These are phyloP conservation scores for Melanotaenia boesemani DNA, from an alignment of 2,797 vertebrate genomes.

Conservation along the genomic window DNA sequence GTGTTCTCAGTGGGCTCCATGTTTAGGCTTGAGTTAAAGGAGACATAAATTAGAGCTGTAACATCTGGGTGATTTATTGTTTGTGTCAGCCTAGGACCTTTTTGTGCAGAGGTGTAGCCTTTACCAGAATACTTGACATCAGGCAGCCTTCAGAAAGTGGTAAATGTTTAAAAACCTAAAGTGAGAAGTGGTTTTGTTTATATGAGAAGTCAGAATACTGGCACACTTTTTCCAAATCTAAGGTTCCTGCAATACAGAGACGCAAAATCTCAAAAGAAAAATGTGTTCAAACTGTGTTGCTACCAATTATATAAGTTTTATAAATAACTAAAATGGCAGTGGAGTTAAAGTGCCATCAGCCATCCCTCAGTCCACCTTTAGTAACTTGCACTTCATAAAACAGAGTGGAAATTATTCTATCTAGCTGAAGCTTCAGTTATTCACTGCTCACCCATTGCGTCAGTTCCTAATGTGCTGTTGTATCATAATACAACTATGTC, in stretches of 20 bases:
- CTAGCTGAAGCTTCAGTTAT: conserved; percentile 23
- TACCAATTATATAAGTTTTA: not conserved
- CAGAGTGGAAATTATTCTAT: conserved; percentile 45
- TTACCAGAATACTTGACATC: conserved; percentile 7
- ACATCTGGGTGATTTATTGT: not conserved
- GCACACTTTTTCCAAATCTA: not conserved
- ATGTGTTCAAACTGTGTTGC: not conserved
- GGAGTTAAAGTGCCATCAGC: conserved; percentile 16
- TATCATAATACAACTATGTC: conserved; percentile 19
- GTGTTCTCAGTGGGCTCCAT: not conserved
- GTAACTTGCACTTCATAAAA: conserved; percentile 46
- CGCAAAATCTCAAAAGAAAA: not conserved
- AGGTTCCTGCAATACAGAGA: not conserved
- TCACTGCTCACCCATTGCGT: conserved; percentile 26
- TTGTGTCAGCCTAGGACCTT: not conserved
- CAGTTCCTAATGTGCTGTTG: conserved; percentile 17
- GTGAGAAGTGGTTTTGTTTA: not conserved
- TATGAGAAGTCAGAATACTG: not conserved
- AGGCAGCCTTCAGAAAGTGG: not conserved
- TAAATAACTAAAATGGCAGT: not conserved
- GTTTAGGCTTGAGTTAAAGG: conserved; percentile 4
- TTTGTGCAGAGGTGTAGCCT: not conserved
- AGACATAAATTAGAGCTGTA: conserved; percentile 17
- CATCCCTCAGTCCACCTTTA: conserved; percentile 29
- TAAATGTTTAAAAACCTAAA: conserved; percentile 8